Evolutionary conservation across 2,888 invertebrate species (phyloP), one percentile per base, ranked within the genome.

Genomic region (Aphrophora alni): DNA sequence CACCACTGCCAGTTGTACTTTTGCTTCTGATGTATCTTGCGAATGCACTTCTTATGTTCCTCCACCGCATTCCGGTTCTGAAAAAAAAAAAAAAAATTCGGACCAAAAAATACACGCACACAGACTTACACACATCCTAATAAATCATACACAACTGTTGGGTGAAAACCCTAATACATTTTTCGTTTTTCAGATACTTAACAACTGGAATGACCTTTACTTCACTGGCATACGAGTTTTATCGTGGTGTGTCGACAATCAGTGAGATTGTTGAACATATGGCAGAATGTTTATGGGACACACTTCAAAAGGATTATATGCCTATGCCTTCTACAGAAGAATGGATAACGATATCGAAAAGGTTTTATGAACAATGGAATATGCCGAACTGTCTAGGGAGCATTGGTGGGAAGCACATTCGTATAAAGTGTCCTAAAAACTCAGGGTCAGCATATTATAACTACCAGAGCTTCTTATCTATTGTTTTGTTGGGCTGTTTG

Each of bases 341-440:
- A 24, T 44, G 44, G 75, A 75, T 14, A 51, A 44, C 12, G n/a
- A 75, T 75, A 21, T 26, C 38, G 38, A 25, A 75, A 38, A 75
- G 75, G 59, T 75, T 75, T 26, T 75, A 75, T 25, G 38, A 51
- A 75, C 75, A 75, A 33, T 75, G 75, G 75, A 75, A 75, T 75
- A 75, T 75, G 12, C 51, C 33, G 33, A 33, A 33, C 33, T 33
- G 33, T 33, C 33, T 33, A 33, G 75, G 33, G 75, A 75, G 44
- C 75, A 75, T 75, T 17, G 75, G 38, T 26, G 75, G 75, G 24
- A 75, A 75, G 25, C 75, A 75, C 59, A 17, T 51, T 12, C 44
- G 75, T 75, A 24, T 75, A 25, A 75, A 75, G 27, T 75, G 75
- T 44, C 75, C 44, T 44, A n/a, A 75, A 21, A 75, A 75, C 75